Evolutionary conservation across 2,888 invertebrate genomes (phyloP).

Genomic region (Rotaria sp.): DNA sequence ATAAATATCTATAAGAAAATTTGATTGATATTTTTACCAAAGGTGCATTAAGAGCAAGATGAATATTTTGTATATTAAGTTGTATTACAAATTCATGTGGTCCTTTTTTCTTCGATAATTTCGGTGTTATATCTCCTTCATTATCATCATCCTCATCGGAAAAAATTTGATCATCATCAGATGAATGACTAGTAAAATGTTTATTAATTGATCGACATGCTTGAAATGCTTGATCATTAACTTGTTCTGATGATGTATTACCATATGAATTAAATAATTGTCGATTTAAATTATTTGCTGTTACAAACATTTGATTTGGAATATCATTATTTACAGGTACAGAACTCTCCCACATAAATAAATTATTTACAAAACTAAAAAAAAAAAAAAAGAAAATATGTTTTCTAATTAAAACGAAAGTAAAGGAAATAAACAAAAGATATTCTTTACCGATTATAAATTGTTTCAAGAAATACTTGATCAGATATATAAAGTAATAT

Average conservation of each 20-base stretch:
- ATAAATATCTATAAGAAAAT: too few relatives aligned
- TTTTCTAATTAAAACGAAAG: neutral
- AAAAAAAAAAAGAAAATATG: neutral
- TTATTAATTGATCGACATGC: slow-evolving; percentile 34
- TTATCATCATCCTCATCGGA: slow-evolving; percentile 47
- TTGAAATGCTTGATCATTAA: neutral
- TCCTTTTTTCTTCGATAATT: neutral
- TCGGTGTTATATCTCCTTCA: neutral
- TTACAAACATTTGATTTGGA: neutral
- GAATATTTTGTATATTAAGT: neutral
- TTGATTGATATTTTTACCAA: neutral
- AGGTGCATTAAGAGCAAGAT: neutral
- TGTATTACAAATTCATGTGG: neutral
- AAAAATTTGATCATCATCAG: slow-evolving; percentile 27
- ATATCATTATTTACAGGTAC: neutral
- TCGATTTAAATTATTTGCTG: neutral
- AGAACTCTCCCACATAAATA: slow-evolving; percentile 28
- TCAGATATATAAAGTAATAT: neutral
- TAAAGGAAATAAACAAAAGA: neutral
- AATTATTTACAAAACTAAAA: slow-evolving; percentile 22
- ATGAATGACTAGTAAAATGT: neutral
- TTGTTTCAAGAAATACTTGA: slow-evolving; percentile 12
- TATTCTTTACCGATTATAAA: neutral
- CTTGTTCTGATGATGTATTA: neutral
- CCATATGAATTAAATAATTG: neutral